These are phyloP conservation scores for Ephialtes manifestator DNA, from an alignment of 2,888 invertebrate genomes.

Conservation along the genomic window DNA sequence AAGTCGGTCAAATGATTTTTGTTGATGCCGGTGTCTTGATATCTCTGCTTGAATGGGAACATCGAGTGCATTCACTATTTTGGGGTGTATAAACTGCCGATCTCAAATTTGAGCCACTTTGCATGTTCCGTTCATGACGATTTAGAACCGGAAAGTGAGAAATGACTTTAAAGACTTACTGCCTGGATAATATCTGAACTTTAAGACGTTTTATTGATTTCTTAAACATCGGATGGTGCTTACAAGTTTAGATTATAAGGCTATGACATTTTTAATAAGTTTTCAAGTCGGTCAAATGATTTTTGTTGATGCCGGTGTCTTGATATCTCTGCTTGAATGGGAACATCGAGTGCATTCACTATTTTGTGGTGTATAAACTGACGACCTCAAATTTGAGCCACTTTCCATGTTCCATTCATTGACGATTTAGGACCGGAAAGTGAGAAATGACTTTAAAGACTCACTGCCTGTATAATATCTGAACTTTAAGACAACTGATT, in stretches of 20 bases:
- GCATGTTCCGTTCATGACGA: neutral
- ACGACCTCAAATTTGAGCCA: neutral
- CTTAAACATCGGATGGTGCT: neutral
- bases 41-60: conserved; percentile 37
- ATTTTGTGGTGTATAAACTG: conserved; percentile 23
- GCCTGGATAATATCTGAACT: neutral
- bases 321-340: conserved; percentile 37
- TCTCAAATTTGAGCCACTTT: no score
- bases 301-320: conserved; percentile 4
- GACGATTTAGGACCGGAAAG: neutral
- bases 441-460: neutral
- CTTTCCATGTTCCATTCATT: neutral
- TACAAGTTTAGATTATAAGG: no score
- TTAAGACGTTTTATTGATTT: neutral
- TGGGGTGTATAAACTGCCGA: conserved; percentile 9
- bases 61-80: conserved; percentile 45
- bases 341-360: conserved; percentile 41
- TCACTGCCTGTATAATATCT: neutral
- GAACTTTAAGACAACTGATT: neutral
- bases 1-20: no score
- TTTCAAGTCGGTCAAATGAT: no score
- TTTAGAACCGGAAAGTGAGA: neutral
- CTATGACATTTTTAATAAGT: no score
- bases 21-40: conserved; percentile 13
- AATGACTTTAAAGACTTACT: neutral